Percentiles rank a stretch among this genome's conserved stretches.
These are phyloP conservation scores for Lethenteron reissneri DNA, from an alignment of 2,113 vertebrate species.

Conservation along the genomic window DNA sequence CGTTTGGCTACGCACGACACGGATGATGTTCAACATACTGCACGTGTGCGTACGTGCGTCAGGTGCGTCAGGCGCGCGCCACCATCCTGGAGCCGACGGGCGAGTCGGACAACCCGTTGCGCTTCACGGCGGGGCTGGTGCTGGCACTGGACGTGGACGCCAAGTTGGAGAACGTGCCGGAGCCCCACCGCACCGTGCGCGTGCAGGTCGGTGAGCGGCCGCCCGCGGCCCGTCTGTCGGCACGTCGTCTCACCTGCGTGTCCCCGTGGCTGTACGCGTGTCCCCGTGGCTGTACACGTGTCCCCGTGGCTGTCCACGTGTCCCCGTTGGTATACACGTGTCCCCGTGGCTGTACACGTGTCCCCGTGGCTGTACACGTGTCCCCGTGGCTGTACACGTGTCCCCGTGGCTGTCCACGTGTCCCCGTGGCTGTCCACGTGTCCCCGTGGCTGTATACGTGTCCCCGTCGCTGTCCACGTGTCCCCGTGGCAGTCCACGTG, in stretches of 20 bases:
- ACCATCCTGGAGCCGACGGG: conserved; percentile 78
- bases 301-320: neutral
- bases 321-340: too few species aligned
- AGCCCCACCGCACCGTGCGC: conserved; percentile 63
- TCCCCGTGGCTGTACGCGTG: neutral
- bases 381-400: neutral
- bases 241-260: conserved; percentile 15
- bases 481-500: neutral
- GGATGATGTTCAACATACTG: too few species aligned
- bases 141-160: conserved; percentile 77
- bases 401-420: neutral
- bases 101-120: conserved; percentile 77
- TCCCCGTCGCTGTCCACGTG: neutral
- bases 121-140: conserved; percentile 69
- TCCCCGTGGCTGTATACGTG: too few species aligned
- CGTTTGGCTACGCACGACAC: too few species aligned
- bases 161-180: conserved; percentile 62
- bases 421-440: neutral
- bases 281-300: neutral
- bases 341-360: neutral
- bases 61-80: conserved; percentile 66
- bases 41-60: neutral
- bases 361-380: neutral
- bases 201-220: conserved; percentile 77
- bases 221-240: conserved; percentile 66